A percentile compares a stretch with the other conserved stretches of the same genome.
Conservation (phyloP, 2,113 vertebrate species). For the Seriola aureovittata region DNA sequence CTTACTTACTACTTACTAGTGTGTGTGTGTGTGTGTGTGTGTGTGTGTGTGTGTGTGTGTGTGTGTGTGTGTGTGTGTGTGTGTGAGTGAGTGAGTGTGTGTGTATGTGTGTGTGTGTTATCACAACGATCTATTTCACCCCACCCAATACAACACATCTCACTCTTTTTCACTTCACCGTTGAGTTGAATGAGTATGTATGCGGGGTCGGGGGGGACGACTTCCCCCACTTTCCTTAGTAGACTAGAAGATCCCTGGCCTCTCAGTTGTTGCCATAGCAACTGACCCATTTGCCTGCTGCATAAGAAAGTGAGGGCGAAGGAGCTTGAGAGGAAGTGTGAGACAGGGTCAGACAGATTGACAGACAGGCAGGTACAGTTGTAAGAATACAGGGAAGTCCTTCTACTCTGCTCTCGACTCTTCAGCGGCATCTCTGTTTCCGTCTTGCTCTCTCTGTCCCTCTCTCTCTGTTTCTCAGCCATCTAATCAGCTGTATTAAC, state of each 20-base stretch:
- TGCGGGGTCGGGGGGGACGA: constrained; percentile 71
- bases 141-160: not conserved
- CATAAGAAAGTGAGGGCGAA: constrained; percentile 67
- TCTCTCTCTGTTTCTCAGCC: constrained; percentile 84
- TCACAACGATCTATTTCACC: not conserved
- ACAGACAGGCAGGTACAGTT: constrained; percentile 88
- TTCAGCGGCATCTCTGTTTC: constrained; percentile 33
- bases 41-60: not conserved
- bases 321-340: constrained; percentile 64
- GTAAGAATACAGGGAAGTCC: constrained; percentile 81
- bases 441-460: constrained; percentile 21
- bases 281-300: constrained; percentile 95
- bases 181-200: constrained; percentile 25
- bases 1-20: no score
- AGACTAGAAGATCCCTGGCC: constrained; percentile 94
- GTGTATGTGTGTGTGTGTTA: not conserved
- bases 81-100: not conserved
- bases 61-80: not conserved
- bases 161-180: not conserved
- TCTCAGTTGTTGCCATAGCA: constrained; percentile 94
- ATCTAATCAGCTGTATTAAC: constrained; percentile 97
- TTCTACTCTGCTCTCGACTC: constrained; percentile 26
- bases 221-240: constrained; percentile 92
- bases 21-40: not conserved
- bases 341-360: constrained; percentile 89